phyloP scores from a whole-genome alignment of 2,113 vertebrate species.

The Paralichthys olivaceus region DNA sequence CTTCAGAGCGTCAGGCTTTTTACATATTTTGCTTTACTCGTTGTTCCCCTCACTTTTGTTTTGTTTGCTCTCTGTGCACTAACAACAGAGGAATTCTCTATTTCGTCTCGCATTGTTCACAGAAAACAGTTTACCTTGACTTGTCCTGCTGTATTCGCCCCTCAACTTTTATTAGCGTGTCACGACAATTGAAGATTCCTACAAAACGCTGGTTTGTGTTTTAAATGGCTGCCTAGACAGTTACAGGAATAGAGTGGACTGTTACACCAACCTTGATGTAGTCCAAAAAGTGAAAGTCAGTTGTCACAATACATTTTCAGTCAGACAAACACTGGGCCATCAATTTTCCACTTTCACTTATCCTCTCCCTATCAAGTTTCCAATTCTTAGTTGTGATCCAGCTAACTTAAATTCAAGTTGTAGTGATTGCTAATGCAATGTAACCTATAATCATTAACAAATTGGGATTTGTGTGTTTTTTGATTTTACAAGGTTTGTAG shows the following conservation, averaged over 20 bases:
- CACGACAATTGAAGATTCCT: slow-evolving; percentile 21
- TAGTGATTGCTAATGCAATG: not conserved
- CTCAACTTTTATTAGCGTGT: slow-evolving; percentile 9
- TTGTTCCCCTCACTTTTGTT: slow-evolving; percentile 50
- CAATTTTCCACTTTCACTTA: no score
- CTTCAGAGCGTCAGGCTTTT: slow-evolving; percentile 65
- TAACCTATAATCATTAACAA: not conserved
- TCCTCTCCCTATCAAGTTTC: no score
- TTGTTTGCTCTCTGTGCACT: slow-evolving; percentile 50
- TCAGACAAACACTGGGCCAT: no score
- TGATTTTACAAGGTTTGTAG: no score
- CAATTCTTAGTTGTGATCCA: not conserved
- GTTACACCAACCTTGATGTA: not conserved
- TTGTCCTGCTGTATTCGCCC: slow-evolving; percentile 14
- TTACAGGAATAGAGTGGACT: not conserved
- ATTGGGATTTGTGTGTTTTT: no score
- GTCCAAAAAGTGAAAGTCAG: no score
- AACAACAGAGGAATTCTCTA: slow-evolving; percentile 38
- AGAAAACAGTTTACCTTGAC: slow-evolving; percentile 65
- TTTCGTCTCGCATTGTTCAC: slow-evolving; percentile 19
- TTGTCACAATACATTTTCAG: not conserved
- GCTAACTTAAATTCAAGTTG: not conserved
- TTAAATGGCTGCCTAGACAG: not conserved
- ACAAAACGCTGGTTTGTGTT: slow-evolving; percentile 6
- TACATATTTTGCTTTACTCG: slow-evolving; percentile 68